Evolutionary conservation across 1,140 invertebrate species (phyloP), one percentile per base, ranked within the genome.

Genomic region (Cataglyphis hispanica): DNA sequence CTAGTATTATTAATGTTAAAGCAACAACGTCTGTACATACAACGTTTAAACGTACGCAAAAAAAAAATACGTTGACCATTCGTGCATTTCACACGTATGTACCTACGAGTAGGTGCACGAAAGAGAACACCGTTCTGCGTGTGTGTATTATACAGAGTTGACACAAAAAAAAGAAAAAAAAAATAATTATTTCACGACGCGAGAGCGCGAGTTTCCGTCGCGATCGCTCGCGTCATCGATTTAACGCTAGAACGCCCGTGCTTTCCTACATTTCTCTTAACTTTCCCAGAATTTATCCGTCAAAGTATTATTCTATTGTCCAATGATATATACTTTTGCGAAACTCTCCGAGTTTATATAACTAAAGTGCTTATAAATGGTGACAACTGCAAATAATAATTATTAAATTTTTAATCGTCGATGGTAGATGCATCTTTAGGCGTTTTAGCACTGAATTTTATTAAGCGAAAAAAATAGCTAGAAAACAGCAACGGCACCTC

Each of bases 121-220:
- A 56, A 43, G 53, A 53, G 69, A 31, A 46, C 27, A 56, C 31
- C 76, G 31, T 77, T 84, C 34, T 63, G 72, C 58, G 77, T 87
- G 75, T 83, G 43, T 85, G 87, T 86, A 83, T 85, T 66, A 72
- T 89, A 90, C 87, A 90, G 84, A 89, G 72, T 91, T 87, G 81
- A 86, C 87, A 89, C 88, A 87, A 89, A 91, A 74, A 46, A 64
- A 74, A 78, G 43, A 89, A 89, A 91, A 74, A 43, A 64, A 72
- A 64, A 61, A 40, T 1, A 37, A 58, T 58, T n/a, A 6, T 40
- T 50, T 64, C 19, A 46, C 25, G 40, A 83, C 7, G 53, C 46
- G 16, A 27, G 13, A 43, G 27, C 22, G 27, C 22, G 31, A 25
- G 34, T 53, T n/a, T 76, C 37, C 25, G 58, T 46, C 25, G n/a